Evolutionary conservation across 2,797 vertebrate species (phyloP).

Genomic region (Ctenochaetus hawaiiensis): DNA sequence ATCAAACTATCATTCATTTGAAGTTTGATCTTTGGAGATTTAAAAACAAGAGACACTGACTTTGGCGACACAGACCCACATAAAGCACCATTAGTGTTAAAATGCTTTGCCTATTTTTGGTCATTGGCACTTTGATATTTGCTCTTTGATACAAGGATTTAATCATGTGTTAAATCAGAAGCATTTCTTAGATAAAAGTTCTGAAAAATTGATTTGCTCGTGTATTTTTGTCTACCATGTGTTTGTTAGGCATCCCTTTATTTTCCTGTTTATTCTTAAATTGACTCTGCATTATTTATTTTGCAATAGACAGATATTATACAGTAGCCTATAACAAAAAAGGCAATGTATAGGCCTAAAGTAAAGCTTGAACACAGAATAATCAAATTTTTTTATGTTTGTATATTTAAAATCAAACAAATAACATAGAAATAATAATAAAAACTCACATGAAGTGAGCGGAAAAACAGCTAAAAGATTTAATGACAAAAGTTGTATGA

Average conservation of each 20-base stretch:
- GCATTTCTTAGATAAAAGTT: not conserved
- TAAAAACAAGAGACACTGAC: not conserved
- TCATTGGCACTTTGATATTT: not conserved
- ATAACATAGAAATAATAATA: not conserved
- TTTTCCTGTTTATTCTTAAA: not conserved
- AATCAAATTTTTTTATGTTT: not conserved
- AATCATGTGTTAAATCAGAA: no score
- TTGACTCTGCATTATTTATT: not conserved
- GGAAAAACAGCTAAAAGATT: not conserved
- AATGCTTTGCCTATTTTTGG: not conserved
- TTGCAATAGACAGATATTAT: not conserved
- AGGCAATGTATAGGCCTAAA: no score
- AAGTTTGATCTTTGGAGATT: not conserved
- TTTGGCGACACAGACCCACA: not conserved
- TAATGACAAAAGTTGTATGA: not conserved
- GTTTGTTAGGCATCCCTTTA: not conserved
- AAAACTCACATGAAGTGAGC: not conserved
- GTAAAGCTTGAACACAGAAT: no score
- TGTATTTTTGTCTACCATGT: not conserved
- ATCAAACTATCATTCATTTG: conserved; percentile 36
- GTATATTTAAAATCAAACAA: not conserved
- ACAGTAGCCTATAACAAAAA: not conserved
- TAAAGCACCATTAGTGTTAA: not conserved
- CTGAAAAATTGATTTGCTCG: no score
- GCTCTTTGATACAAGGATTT: not conserved